These are phyloP conservation scores for Drosophila meridionalis DNA, from an alignment of 2,888 invertebrate species.

Conservation along the genomic window DNA sequence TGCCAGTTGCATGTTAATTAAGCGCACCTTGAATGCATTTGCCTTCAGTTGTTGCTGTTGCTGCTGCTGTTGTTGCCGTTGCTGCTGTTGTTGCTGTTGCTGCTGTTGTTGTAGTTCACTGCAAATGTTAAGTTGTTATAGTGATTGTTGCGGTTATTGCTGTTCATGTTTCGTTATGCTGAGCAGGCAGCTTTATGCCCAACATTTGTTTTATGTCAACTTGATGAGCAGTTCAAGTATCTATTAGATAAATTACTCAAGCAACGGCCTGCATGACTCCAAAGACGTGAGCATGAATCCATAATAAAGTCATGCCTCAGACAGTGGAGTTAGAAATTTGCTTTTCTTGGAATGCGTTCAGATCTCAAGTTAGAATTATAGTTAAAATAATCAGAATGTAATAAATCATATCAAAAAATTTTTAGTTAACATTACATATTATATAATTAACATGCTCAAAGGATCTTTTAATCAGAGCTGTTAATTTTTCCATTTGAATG, in stretches of 20 bases:
- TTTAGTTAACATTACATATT: too few species aligned
- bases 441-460: too few species aligned
- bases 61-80: slow-evolving; percentile 22
- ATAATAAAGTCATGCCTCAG: slow-evolving; percentile 44
- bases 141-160: slow-evolving; percentile 35
- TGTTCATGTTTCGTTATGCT: slow-evolving; percentile 56
- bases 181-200: slow-evolving; percentile 59
- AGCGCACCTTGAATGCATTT: slow-evolving; percentile 77
- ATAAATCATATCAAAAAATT: background rate
- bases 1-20: slow-evolving; percentile 80
- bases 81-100: slow-evolving; percentile 15
- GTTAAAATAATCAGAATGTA: background rate
- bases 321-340: slow-evolving; percentile 11
- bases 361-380: background rate
- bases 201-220: slow-evolving; percentile 74
- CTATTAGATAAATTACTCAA: slow-evolving; percentile 67
- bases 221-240: slow-evolving; percentile 70
- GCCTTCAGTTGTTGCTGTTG: slow-evolving; percentile 41
- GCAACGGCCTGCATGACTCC: slow-evolving; percentile 22
- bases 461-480: too few species aligned
- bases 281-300: slow-evolving; percentile 44
- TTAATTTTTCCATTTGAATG: too few species aligned
- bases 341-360: background rate
- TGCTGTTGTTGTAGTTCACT: slow-evolving; percentile 43
- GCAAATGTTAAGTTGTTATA: slow-evolving; percentile 48